Conservation (phyloP, 2,113 vertebrate genomes). For the Corythoichthys intestinalis region DNA sequence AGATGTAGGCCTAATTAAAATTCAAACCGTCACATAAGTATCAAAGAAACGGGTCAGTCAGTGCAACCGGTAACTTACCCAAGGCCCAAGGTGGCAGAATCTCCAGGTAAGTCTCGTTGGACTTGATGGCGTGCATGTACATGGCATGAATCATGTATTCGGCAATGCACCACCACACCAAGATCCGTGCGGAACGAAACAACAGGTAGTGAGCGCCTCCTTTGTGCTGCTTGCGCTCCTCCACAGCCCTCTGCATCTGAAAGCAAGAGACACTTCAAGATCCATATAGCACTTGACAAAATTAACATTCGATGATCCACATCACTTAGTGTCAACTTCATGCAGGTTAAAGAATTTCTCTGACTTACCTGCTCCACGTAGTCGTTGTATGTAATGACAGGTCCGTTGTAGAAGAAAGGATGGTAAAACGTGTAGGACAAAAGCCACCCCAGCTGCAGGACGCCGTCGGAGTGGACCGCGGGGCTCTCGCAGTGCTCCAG, state of each 20-base stretch:
- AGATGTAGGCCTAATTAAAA: background rate
- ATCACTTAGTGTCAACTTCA: conserved; percentile 8
- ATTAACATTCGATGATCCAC: background rate
- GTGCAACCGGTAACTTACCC: conserved; percentile 69
- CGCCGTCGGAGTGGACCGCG: conserved; percentile 29
- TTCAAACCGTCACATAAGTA: background rate
- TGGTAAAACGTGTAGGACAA: conserved; percentile 91
- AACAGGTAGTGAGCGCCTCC: conserved; percentile 55
- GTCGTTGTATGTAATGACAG: conserved; percentile 82
- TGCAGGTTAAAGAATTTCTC: background rate
- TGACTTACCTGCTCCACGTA: conserved; percentile 82
- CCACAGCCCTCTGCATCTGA: conserved; percentile 77
- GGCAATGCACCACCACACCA: conserved; percentile 86
- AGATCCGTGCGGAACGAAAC: conserved; percentile 73
- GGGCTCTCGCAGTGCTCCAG: conserved; percentile 83
- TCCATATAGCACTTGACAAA: background rate
- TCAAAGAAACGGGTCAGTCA: background rate
- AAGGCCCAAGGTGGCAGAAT: conserved; percentile 85
- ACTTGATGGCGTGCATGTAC: no score
- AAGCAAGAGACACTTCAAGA: background rate
- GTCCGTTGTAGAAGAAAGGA: conserved; percentile 92
- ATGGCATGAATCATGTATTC: conserved; percentile 88
- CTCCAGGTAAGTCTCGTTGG: conserved; percentile 79
- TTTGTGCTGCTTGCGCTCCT: conserved; percentile 26
- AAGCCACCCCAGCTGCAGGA: conserved; percentile 77